Evolutionary conservation across 2,797 vertebrate species (phyloP).

Genomic region (Holocentrus rufus): DNA sequence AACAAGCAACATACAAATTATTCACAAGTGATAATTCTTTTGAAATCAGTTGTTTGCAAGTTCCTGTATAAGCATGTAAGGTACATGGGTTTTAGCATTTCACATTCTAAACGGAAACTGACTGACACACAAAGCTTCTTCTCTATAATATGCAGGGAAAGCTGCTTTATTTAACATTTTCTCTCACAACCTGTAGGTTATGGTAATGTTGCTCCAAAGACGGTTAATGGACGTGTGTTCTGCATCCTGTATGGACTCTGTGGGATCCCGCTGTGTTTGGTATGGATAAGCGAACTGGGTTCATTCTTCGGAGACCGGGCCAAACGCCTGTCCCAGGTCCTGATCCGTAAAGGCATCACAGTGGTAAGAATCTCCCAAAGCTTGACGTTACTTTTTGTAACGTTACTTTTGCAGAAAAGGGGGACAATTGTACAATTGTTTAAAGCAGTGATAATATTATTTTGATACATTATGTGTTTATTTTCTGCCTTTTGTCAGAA

Average conservation of each 20-base stretch:
- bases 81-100: background rate
- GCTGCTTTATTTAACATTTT: background rate
- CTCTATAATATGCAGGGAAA: too few relatives aligned
- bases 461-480: background rate
- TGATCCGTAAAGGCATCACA: conserved; percentile 88
- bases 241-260: conserved; percentile 96
- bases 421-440: background rate
- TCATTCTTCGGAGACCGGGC: conserved; percentile 95
- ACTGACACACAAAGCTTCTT: background rate
- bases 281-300: conserved; percentile 95
- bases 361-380: conserved; percentile 82
- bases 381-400: background rate
- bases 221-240: conserved; percentile 90
- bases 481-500: conserved; percentile 77
- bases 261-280: conserved; percentile 95
- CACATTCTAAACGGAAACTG: background rate
- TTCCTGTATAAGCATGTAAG: background rate
- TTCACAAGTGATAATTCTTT: background rate
- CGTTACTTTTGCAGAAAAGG: background rate
- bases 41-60: background rate
- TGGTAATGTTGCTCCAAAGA: conserved; percentile 95
- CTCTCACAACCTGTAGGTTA: conserved; percentile 81
- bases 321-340: conserved; percentile 91
- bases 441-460: background rate
- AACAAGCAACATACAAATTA: too few relatives aligned